phyloP scores from a whole-genome alignment of 2,797 vertebrate genomes.

The Phaenicophaeus curvirostris region DNA sequence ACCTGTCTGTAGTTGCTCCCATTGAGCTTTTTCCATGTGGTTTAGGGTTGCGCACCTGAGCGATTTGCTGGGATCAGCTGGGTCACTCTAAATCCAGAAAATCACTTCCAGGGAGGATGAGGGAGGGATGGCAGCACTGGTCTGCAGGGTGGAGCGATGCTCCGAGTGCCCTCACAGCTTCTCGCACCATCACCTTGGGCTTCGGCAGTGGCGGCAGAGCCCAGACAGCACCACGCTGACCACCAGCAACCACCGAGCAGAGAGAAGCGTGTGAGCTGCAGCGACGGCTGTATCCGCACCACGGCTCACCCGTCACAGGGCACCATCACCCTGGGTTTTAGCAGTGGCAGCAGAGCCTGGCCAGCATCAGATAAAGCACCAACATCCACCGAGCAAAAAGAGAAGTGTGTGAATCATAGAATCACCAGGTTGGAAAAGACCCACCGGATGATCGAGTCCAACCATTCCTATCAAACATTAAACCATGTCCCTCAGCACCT shows the following conservation, averaged over 20 bases:
- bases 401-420: no score
- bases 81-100: background rate
- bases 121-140: background rate
- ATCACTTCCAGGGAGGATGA: background rate
- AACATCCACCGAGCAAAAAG: no score
- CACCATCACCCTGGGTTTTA: no score
- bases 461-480: no score
- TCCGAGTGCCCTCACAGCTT: rapidly evolving
- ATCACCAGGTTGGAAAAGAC: no score
- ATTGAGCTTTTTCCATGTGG: background rate
- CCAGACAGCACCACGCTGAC: background rate
- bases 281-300: rapidly evolving
- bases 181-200: rapidly evolving
- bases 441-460: no score
- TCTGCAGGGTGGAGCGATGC: background rate
- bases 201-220: background rate
- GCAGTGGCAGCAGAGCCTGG: no score
- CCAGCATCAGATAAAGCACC: no score
- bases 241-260: rapidly evolving
- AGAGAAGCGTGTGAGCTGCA: rapidly evolving
- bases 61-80: background rate
- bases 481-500: no score
- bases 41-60: background rate
- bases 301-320: background rate
- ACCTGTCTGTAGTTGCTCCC: background rate